Percentiles rank a stretch among this genome's conserved stretches.
Evolutionary conservation across 2,113 vertebrate species (phyloP).

Genomic region (Andinoacara biseriatus): DNA sequence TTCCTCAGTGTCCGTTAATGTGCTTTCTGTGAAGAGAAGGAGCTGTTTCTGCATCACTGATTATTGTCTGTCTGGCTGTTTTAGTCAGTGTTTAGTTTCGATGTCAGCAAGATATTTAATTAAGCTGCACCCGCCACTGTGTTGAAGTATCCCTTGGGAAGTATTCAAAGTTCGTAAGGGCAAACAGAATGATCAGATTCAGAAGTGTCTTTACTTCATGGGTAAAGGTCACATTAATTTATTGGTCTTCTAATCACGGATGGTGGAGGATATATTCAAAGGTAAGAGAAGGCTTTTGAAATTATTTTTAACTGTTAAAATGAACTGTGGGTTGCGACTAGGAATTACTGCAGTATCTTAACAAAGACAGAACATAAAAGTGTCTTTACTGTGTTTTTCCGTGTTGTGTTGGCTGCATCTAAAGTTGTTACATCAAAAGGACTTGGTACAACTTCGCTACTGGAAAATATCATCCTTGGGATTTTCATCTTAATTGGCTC

Average conservation of each 20-base stretch:
- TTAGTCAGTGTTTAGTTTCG: constrained; percentile 17
- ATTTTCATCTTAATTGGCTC: not conserved
- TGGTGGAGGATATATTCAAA: constrained; percentile 18
- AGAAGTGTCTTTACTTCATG: constrained; percentile 12
- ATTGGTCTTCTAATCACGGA: not conserved
- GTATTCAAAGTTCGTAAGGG: constrained; percentile 29
- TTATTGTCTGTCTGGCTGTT: constrained; percentile 18
- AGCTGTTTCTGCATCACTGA: constrained; percentile 31
- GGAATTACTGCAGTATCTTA: constrained; percentile 11
- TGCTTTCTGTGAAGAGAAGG: constrained; percentile 6
- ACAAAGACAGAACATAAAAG: not conserved
- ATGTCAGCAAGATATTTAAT: constrained; percentile 56
- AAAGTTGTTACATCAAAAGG: not conserved
- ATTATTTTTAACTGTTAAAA: not conserved
- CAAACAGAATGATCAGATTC: constrained; percentile 16
- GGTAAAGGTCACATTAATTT: constrained; percentile 40
- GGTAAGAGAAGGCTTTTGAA: not conserved
- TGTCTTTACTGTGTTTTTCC: not conserved
- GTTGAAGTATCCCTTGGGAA: not conserved
- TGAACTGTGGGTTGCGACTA: not conserved
- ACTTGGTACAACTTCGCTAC: not conserved
- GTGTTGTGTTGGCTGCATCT: not conserved
- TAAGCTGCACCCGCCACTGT: constrained; percentile 25
- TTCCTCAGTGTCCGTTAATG: not conserved
- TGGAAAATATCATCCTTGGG: not conserved